Conservation (phyloP, 2,888 invertebrate genomes). For the Heteromyza rotundicornis region DNA sequence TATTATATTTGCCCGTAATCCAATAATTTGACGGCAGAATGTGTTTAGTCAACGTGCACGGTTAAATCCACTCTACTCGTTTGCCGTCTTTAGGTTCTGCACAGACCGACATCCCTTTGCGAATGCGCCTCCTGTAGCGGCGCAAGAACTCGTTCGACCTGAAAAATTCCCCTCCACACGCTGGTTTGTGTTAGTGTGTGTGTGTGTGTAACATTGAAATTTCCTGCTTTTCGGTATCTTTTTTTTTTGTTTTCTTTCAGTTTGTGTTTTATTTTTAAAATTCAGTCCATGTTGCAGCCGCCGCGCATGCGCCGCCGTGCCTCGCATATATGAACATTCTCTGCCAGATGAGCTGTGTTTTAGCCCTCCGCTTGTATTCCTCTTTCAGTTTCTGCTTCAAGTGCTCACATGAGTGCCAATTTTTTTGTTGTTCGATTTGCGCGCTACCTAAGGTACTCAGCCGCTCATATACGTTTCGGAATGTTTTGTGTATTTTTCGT, state of each 20-base stretch:
- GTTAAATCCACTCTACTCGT: too few species aligned
- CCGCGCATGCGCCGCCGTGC: slow-evolving; percentile 15
- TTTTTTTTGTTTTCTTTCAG: too few species aligned
- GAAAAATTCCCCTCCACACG: slow-evolving; percentile 18
- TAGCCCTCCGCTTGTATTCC: neutral
- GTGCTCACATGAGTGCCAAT: slow-evolving; percentile 2
- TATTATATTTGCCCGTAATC: neutral
- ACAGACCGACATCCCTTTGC: slow-evolving; percentile 35
- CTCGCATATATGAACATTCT: neutral
- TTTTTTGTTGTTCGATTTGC: slow-evolving; percentile 4
- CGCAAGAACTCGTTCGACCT: slow-evolving; percentile 37
- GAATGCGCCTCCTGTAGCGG: slow-evolving; percentile 34
- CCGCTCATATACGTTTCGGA: too few species aligned
- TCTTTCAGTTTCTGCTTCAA: neutral
- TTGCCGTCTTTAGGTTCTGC: slow-evolving; percentile 14
- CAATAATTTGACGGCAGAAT: neutral
- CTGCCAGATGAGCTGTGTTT: neutral
- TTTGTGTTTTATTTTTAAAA: slow-evolving; percentile 10
- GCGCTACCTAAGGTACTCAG: neutral
- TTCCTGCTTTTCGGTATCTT: too few species aligned
- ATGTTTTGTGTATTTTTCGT: too few species aligned
- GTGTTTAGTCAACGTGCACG: too few species aligned
- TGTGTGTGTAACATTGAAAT: neutral
- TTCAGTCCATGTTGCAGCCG: slow-evolving; percentile 8
- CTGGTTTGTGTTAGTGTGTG: neutral